A percentile compares a stretch with the other conserved stretches of the same genome.
Evolutionary conservation across 2,113 vertebrate genomes (phyloP).

Genomic region (Oceanites oceanicus): DNA sequence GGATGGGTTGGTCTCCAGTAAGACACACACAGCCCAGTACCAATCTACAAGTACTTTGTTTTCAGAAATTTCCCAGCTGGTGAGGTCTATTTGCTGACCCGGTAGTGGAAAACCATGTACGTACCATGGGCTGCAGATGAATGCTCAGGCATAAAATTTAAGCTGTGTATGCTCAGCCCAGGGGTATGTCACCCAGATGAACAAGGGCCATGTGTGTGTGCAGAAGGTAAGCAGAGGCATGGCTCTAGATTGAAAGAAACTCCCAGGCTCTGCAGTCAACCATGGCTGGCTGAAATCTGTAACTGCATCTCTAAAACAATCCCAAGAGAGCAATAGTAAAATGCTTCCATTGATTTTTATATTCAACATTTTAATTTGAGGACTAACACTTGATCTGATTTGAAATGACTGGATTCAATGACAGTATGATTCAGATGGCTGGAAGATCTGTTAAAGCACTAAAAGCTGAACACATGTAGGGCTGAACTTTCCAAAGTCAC

Average conservation of each 20-base stretch:
- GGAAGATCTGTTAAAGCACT: not conserved
- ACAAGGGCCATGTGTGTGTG: rapidly evolving
- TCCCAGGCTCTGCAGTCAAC: not conserved
- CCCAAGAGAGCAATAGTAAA: not conserved
- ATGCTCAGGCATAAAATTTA: not conserved
- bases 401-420: slow-evolving; percentile 7
- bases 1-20: not conserved
- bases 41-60: not conserved
- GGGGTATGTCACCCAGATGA: not conserved
- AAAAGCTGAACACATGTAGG: not conserved
- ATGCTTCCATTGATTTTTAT: not conserved
- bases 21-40: not conserved
- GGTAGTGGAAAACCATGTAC: rapidly evolving
- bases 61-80: not conserved
- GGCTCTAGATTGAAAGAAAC: not conserved
- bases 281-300: not conserved
- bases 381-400: not conserved
- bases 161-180: not conserved
- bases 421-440: not conserved
- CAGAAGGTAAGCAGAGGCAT: not conserved
- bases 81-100: not conserved
- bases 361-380: not conserved
- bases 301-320: not conserved
- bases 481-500: not conserved
- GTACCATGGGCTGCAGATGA: not conserved